Base-by-base conservation (phyloP, 2,113 vertebrate species). In the Sylvia atricapilla region DNA sequence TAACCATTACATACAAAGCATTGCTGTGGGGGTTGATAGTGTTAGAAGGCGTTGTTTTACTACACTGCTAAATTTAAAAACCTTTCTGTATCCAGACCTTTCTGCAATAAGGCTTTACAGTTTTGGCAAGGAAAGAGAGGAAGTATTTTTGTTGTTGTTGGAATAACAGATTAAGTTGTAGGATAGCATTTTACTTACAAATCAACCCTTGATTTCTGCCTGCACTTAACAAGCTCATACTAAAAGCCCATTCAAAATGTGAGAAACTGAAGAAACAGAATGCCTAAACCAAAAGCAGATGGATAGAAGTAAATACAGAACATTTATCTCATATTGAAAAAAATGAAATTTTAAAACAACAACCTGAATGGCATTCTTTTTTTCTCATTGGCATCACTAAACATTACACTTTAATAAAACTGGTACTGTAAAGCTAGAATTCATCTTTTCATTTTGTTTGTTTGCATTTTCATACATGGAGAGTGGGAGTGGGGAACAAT, bases 311-410 rank as follows among this genome's bases (percentile, higher is more conserved):
- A 66, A 83, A 46, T 25, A 64, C 2, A 17, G 8, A 84, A 20
- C 18, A 19, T 25, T 85, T 64, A 17, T 30, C 41, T 74, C 37
- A 24, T 33, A 13, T 1, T 31, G 25, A 37, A 49, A 49, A 86
- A 79, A 33, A 35, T 21, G 2, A 44, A 74, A 60, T 16, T 14
- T 23, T 44, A 25, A 63, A 84, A 35, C 8, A 35, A 12, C 25
- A 87, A 84, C 4, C 3, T 1, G 2, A 63, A 47, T 16, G 4
- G 0, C 4, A 6, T 31, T 63, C 15, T 10, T 1, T 50, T 1
- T 52, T 37, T 12, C 9, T 16, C 8, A 21, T 10, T 81, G 17
- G 0, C 15, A 44, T 43, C 39, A 68, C 22, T 47, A 74, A 55
- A 58, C 0, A 59, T n/a, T 35, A 25, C 20, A 31, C 10, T 43